Evolutionary conservation across 1,140 invertebrate genomes (phyloP), one percentile per base, ranked within the genome.

Genomic region (Armadillidium nasatum): DNA sequence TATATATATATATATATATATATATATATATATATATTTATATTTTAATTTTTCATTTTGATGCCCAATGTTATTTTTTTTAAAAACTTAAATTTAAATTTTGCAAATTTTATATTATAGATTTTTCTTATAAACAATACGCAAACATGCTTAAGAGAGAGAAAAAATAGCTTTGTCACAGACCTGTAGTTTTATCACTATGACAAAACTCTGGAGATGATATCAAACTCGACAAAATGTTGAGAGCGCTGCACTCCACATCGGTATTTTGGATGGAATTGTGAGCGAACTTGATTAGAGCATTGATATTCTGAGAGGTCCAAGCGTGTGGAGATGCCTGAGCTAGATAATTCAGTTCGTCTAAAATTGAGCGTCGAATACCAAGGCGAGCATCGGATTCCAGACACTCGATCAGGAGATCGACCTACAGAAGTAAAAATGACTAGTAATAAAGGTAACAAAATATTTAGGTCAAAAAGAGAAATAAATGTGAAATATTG

Each of bases 271-370:
- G 74, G 44, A 68, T 68, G n/a, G 74, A 72, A n/a, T 45, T 54
- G 15, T 71, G 50, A 15, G 86, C 83, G 80, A 87, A 87, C 19
- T 84, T 79, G 67, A 91, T 88, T 13, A 93, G 83, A 71, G 87
- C 87, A 23, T 88, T 86, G 33, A 94, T 87, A 75, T 92, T 88
- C 15, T 87, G 85, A 73, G 88, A 86, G 1, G 90, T 91, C 94
- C 94, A 96, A 4, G 94, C 86, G 86, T 94, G 92, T 7, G 94
- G 90, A 15, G 91, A 91, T 78, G 82, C 83, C 21, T 81, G 76
- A 0, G 87, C 86, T 33, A 88, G 80, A 13, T 83, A 82, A 46
- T 83, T 82, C 46, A 88, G 83, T 78, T 88, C 85, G 68, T 83
- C 83, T 22, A 88, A 81, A 44, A 83, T 84, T 13, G 82, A 79